A percentile compares a stretch with the other conserved stretches of the same genome.
Conservation (phyloP, 2,113 vertebrate genomes). For the Fukomys damarensis region DNA sequence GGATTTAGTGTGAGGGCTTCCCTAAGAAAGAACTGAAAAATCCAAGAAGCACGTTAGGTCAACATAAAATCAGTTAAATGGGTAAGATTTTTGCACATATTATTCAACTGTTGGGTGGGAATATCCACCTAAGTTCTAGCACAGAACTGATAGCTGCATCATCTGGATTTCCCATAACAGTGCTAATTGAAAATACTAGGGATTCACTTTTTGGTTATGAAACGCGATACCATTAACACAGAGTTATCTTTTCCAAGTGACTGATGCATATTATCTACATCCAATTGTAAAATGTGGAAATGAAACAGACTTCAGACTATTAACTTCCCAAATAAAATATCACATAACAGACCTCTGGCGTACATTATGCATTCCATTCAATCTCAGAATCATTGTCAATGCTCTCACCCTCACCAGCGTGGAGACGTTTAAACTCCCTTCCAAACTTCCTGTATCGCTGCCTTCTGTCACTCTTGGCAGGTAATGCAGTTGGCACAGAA, state of each 20-base stretch:
- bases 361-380: background rate
- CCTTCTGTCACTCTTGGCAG: background rate
- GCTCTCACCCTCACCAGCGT: background rate
- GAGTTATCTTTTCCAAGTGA: background rate
- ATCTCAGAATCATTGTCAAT: background rate
- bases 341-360: background rate
- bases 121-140: background rate
- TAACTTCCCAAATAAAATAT: too few relatives aligned
- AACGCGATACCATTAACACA: background rate
- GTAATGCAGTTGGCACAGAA: background rate
- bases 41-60: background rate
- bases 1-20: background rate
- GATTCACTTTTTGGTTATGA: constrained; percentile 7
- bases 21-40: background rate
- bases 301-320: background rate
- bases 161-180: background rate
- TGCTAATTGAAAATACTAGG: background rate
- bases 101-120: background rate
- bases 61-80: background rate
- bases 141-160: background rate
- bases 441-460: background rate
- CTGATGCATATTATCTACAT: background rate
- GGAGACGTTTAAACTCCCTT: background rate
- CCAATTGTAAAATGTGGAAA: background rate
- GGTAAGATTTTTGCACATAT: background rate